Percentiles rank a stretch among this genome's conserved stretches.
phyloP scores from a whole-genome alignment of 2,113 vertebrate genomes.

The Xyrauchen texanus region DNA sequence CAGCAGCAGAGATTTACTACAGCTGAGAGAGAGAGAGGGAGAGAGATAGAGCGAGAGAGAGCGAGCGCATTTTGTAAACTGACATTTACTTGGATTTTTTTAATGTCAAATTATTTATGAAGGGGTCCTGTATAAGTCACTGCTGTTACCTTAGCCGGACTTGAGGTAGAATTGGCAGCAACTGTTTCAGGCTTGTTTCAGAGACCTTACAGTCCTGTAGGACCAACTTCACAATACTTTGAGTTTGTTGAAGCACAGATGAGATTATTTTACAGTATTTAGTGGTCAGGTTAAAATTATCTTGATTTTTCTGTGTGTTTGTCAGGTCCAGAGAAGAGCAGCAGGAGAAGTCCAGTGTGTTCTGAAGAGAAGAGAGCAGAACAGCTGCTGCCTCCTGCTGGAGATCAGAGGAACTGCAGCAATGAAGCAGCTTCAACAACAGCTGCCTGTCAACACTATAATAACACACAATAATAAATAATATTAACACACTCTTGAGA shows the following conservation, averaged over 20 bases:
- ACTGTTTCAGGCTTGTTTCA: slow-evolving; percentile 26
- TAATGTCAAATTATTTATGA: too few species aligned
- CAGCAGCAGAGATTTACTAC: slow-evolving; percentile 48
- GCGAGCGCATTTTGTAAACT: too few species aligned
- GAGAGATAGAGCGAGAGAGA: too few species aligned
- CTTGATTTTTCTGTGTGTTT: background rate
- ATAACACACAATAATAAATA: background rate
- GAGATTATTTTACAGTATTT: slow-evolving; percentile 39
- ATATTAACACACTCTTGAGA: background rate
- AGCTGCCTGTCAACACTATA: slow-evolving; percentile 54
- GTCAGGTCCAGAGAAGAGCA: slow-evolving; percentile 46
- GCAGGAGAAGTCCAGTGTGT: slow-evolving; percentile 56
- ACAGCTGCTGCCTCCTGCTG: slow-evolving; percentile 45
- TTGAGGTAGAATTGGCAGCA: slow-evolving; percentile 40
- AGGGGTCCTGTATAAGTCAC: background rate
- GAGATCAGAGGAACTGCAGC: slow-evolving; percentile 37
- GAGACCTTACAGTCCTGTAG: slow-evolving; percentile 43
- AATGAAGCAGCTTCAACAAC: slow-evolving; percentile 48
- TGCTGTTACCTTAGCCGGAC: slow-evolving; percentile 39
- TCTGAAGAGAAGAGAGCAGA: slow-evolving; percentile 51
- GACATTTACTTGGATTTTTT: too few species aligned
- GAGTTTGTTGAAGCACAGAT: slow-evolving; percentile 32
- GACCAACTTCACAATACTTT: slow-evolving; percentile 27
- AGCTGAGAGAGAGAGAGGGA: slow-evolving; percentile 25
- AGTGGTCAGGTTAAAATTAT: slow-evolving; percentile 18